Percentiles rank a stretch among this genome's conserved stretches.
Conservation (phyloP, 2,113 vertebrate species). For the Nerophis lumbriciformis region DNA sequence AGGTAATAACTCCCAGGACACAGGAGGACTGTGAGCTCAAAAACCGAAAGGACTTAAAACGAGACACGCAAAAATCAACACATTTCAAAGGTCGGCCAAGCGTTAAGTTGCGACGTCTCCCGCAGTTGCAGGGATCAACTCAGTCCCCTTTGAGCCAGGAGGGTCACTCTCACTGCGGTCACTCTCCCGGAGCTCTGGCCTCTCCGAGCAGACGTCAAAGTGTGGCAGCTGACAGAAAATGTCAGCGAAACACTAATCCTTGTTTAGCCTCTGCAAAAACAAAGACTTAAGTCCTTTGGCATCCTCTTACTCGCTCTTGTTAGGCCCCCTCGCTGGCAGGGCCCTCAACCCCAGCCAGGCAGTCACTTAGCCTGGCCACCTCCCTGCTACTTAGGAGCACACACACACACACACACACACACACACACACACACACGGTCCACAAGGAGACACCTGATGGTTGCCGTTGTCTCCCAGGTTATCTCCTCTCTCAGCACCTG, state of each 20-base stretch:
- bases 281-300: conserved; percentile 47
- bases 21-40: too few relatives aligned
- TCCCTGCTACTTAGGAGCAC: conserved; percentile 25
- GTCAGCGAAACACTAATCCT: conserved; percentile 70
- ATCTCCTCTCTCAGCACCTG: conserved; percentile 67
- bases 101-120: conserved; percentile 1
- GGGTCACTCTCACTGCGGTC: conserved; percentile 35
- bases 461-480: conserved; percentile 60
- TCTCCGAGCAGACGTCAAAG: conserved; percentile 31
- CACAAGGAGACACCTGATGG: conserved; percentile 42
- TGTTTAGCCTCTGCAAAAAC: conserved; percentile 63
- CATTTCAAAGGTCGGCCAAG: not conserved
- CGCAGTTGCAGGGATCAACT: conserved; percentile 11
- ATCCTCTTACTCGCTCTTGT: conserved; percentile 40
- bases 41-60: too few relatives aligned
- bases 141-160: conserved; percentile 32
- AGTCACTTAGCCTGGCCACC: conserved; percentile 20
- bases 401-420: conserved; percentile 12
- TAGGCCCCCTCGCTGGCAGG: conserved; percentile 47
- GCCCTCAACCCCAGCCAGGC: conserved; percentile 15
- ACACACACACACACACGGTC: conserved; percentile 23
- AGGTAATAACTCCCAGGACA: too few relatives aligned
- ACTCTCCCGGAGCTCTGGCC: conserved; percentile 50
- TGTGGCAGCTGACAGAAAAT: conserved; percentile 62
- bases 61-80: too few relatives aligned